These are phyloP conservation scores for Isaurus tuberculatus DNA, from an alignment of 92 coral and sea anemone species.

Conservation along the genomic window DNA sequence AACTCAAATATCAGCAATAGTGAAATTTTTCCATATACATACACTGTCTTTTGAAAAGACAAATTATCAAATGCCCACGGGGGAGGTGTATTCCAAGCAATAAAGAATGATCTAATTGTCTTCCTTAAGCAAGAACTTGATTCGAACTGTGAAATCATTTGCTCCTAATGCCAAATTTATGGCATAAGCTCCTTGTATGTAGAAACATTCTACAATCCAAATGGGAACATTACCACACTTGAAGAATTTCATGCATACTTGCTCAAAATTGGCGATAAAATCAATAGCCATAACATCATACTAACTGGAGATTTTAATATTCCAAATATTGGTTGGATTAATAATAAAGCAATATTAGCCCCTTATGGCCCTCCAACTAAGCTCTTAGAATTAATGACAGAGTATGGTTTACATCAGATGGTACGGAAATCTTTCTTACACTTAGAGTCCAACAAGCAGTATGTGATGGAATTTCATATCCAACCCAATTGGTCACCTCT, in stretches of 20 bases:
- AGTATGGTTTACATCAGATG: constrained; percentile 54
- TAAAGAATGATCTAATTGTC: constrained; percentile 61
- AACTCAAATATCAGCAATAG: constrained; percentile 28
- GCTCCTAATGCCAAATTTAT: constrained; percentile 72
- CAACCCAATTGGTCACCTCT: no score
- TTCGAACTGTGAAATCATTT: constrained; percentile 69
- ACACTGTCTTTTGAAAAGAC: constrained; percentile 63
- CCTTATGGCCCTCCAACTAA: constrained; percentile 29
- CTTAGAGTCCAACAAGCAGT: no score
- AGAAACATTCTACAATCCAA: constrained; percentile 65
- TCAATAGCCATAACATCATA: constrained; percentile 58
- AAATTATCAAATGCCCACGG: constrained; percentile 39
- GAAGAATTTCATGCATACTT: constrained; percentile 61
- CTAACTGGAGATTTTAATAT: constrained; percentile 43
- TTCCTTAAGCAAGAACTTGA: constrained; percentile 55
- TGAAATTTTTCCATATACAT: constrained; percentile 63
- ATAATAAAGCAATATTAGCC: constrained; percentile 3
- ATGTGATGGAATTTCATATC: no score
- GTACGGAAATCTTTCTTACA: constrained; percentile 60
- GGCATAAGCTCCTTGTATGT: constrained; percentile 55
- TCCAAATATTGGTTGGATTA: constrained; percentile 46
- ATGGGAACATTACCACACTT: constrained; percentile 51
- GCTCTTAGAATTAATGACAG: constrained; percentile 55
- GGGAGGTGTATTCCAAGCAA: constrained; percentile 75
- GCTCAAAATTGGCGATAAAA: constrained; percentile 52